Evolutionary conservation across 2,888 invertebrate species (phyloP).

Genomic region (Acrobasis repandana): DNA sequence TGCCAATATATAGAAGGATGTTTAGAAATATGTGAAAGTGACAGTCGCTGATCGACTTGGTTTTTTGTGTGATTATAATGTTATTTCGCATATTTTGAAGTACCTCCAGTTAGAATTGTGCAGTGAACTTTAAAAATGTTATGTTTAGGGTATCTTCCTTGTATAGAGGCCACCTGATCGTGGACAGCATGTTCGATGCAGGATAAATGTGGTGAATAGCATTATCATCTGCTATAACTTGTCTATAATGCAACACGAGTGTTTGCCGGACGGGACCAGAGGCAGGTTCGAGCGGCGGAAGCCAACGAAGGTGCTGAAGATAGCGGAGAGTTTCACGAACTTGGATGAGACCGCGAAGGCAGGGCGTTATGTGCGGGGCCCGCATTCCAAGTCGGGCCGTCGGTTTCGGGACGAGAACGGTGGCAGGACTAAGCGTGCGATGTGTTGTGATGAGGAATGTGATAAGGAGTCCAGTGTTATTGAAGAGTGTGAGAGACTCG

Average conservation of each 20-base stretch:
- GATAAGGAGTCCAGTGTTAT: conserved; percentile 78
- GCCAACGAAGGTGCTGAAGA: conserved; percentile 79
- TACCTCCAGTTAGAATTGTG: conserved; percentile 62
- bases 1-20: conserved; percentile 55
- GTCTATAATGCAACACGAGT: conserved; percentile 80
- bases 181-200: conserved; percentile 72
- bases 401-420: conserved; percentile 62
- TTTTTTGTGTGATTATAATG: conserved; percentile 68
- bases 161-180: conserved; percentile 62
- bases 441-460: conserved; percentile 78
- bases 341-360: conserved; percentile 76
- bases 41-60: conserved; percentile 66
- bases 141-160: conserved; percentile 51
- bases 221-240: conserved; percentile 36
- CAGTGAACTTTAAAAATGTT: conserved; percentile 54
- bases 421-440: conserved; percentile 62
- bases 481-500: conserved; percentile 74
- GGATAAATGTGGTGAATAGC: conserved; percentile 61
- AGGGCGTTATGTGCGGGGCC: conserved; percentile 72
- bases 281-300: conserved; percentile 75
- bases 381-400: conserved; percentile 68
- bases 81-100: conserved; percentile 68
- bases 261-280: conserved; percentile 60
- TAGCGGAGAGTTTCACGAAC: conserved; percentile 80
- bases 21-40: conserved; percentile 72